These are phyloP conservation scores for Podotricha telesiphe DNA, from an alignment of 2,888 invertebrate species.

Conservation along the genomic window DNA sequence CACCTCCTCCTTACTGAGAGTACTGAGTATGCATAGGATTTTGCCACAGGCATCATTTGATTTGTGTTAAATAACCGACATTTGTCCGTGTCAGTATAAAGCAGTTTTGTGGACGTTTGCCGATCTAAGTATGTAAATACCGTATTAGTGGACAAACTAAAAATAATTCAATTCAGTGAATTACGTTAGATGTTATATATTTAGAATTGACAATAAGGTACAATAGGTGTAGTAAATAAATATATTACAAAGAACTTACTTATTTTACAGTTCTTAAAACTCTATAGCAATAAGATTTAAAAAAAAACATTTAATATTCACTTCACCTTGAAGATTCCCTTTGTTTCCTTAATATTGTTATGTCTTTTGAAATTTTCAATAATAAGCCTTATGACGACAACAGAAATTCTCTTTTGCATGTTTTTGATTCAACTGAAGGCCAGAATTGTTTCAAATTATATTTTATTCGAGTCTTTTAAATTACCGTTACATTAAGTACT, in stretches of 20 bases:
- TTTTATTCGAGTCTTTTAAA: constrained; percentile 3
- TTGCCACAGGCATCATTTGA: no score
- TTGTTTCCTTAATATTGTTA: constrained; percentile 32
- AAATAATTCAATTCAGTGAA: not conserved
- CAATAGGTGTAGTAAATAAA: no score
- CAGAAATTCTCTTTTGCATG: not conserved
- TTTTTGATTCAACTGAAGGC: not conserved
- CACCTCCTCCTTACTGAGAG: no score
- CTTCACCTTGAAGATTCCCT: constrained; percentile 30
- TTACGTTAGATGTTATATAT: not conserved
- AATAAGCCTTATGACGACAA: not conserved
- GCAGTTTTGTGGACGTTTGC: no score
- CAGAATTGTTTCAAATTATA: not conserved
- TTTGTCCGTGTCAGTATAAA: no score
- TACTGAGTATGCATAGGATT: no score
- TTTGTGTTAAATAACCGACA: no score
- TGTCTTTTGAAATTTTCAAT: not conserved
- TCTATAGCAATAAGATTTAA: constrained; percentile 15
- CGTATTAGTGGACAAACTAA: not conserved
- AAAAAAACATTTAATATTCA: constrained; percentile 23
- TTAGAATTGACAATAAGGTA: not conserved
- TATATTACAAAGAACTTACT: not conserved
- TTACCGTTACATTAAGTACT: constrained; percentile 12
- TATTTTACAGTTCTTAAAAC: not conserved
- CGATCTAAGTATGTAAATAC: no score